phyloP scores from a whole-genome alignment of 2,113 vertebrate species.

The Marmota flaviventris region DNA sequence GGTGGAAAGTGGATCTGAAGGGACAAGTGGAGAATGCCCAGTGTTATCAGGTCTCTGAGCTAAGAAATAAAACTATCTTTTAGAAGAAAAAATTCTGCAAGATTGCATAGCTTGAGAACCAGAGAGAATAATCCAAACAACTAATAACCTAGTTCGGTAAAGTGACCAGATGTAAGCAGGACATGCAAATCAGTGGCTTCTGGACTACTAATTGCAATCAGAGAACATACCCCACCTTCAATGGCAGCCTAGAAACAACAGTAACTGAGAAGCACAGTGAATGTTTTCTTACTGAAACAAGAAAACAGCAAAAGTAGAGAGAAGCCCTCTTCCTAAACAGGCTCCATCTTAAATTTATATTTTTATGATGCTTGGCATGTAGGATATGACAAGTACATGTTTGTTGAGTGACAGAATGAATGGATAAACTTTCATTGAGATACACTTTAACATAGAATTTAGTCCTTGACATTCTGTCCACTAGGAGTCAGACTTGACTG shows the following conservation, averaged over 20 bases:
- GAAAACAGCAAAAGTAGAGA: not conserved
- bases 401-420: not conserved
- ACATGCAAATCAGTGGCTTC: not conserved
- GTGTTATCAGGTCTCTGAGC: not conserved
- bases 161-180: not conserved
- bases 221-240: not conserved
- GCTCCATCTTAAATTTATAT: not conserved
- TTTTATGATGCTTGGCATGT: not conserved
- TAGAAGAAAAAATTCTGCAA: not conserved
- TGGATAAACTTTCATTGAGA: not conserved
- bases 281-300: not conserved
- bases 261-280: not conserved
- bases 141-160: not conserved
- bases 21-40: not conserved
- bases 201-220: not conserved
- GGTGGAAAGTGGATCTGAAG: not conserved
- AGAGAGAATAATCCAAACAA: not conserved
- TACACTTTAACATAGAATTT: not conserved
- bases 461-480: not conserved
- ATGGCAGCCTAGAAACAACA: not conserved
- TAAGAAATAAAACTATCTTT: not conserved
- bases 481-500: constrained; percentile 25
- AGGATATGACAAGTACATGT: not conserved
- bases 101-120: not conserved
- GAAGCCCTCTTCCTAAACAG: not conserved